Conservation (phyloP, 2,888 invertebrate genomes). For the Zonitis immaculata region DNA sequence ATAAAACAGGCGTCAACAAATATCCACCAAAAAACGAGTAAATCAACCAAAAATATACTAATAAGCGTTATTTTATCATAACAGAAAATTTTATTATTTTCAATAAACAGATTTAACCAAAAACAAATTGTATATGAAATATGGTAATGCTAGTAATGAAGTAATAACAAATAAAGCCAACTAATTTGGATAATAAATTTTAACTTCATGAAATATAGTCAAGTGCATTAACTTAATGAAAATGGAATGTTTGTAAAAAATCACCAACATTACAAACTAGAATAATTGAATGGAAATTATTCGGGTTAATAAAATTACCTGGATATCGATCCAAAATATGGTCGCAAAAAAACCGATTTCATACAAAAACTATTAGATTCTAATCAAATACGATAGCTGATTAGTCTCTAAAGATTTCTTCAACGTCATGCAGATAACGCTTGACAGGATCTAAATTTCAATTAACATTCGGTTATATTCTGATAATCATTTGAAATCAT, state of each 20-base stretch:
- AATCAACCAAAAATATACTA: too few species aligned
- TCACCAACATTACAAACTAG: not conserved
- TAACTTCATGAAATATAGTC: not conserved
- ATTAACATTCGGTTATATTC: not conserved
- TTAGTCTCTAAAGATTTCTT: not conserved
- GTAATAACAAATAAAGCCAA: not conserved
- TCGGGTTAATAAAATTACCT: not conserved
- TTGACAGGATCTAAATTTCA: not conserved
- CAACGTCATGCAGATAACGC: not conserved
- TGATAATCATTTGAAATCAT: too few species aligned
- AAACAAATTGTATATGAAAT: not conserved
- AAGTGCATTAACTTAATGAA: not conserved
- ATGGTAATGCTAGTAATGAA: not conserved
- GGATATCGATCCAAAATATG: not conserved
- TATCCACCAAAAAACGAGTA: too few species aligned
- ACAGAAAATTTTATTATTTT: too few species aligned
- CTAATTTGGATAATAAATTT: slow-evolving; percentile 1
- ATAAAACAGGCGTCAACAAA: not conserved
- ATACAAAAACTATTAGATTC: too few species aligned
- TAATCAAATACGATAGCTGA: not conserved
- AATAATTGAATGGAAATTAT: not conserved
- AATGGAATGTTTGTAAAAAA: not conserved
- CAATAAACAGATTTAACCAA: not conserved
- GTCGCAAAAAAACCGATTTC: too few species aligned
- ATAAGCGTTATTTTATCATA: too few species aligned